Evolutionary conservation across 2,113 vertebrate genomes (phyloP).

Genomic region (Aegypius monachus): DNA sequence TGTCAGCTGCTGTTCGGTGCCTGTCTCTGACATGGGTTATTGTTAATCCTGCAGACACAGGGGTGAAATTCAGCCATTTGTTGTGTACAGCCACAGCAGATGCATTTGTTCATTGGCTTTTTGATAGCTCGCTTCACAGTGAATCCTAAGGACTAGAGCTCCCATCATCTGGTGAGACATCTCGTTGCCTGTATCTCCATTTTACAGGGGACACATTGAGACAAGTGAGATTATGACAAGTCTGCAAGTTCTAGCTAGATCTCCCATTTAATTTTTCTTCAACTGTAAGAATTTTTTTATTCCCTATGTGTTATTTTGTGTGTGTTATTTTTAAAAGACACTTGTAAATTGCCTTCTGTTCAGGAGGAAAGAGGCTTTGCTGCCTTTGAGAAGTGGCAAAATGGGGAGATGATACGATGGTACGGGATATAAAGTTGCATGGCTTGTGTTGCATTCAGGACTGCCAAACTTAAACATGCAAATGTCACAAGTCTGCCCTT

Average conservation of each 20-base stretch:
- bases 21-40: neutral
- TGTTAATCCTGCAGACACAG: neutral
- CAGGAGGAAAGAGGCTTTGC: neutral
- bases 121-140: neutral
- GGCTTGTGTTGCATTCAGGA: neutral
- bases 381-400: neutral
- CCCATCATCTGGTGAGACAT: neutral
- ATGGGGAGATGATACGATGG: neutral
- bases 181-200: neutral
- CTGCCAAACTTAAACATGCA: neutral
- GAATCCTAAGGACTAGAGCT: neutral
- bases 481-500: neutral
- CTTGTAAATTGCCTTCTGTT: neutral
- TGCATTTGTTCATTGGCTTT: neutral
- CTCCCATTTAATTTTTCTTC: neutral
- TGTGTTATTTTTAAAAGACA: neutral
- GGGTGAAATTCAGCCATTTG: neutral
- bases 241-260: neutral
- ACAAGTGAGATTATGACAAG: neutral
- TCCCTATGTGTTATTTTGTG: neutral
- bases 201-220: neutral
- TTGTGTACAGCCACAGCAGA: neutral
- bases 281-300: neutral
- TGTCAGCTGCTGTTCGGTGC: neutral
- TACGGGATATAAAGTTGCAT: neutral